Evolutionary conservation across 2,113 vertebrate genomes (phyloP), one percentile per base, ranked within the genome.

Genomic region (Saccopteryx bilineata): DNA sequence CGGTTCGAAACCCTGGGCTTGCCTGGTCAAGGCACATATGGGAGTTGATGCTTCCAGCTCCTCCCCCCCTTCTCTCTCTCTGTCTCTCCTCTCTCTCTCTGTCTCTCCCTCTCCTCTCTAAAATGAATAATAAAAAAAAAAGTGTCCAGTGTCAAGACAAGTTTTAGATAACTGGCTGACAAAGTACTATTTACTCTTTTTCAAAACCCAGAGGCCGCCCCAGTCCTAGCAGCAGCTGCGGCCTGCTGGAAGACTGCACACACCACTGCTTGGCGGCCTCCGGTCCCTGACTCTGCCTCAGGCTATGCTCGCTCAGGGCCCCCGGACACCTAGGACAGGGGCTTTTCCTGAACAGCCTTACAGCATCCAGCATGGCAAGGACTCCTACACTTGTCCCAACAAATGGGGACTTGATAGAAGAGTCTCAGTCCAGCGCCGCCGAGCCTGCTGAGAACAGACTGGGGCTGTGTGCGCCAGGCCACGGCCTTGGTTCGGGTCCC

Each of bases 231-330:
- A 54, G n/a, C 7, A 33, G 39, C 28, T 28, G 5, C 23, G 17
- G 78, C 5, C 58, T n/a, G 56, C 0, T 58, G 10, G 61, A 60
- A 17, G 7, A 28, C 0, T 2, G 8, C 18, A 15, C 26, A 19
- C 5, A 1, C 23, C 8, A 10, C 1, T 39, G 10, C 33, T 17
- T 33, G 26, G 63, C 1, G 18, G 52, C n/a, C 4, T 54, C 9
- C 9, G 31, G 56, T 66, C 17, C 5, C 54, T 13, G 14, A 11
- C 1, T 24, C 18, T 23, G 75, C 33, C 68, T 23, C 17, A 19
- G 23, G 81, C 5, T 8, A 14, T 9, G 5, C 24, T 0, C 17
- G 24, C 7, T 18, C 1, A 54, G 31, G 28, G 23, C 2, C 1
- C 23, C 9, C 39, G 7, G 2, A 23, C 17, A 39, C 50, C n/a